phyloP scores from a whole-genome alignment of 1,140 invertebrate genomes.

The Tetraneura akinire region DNA sequence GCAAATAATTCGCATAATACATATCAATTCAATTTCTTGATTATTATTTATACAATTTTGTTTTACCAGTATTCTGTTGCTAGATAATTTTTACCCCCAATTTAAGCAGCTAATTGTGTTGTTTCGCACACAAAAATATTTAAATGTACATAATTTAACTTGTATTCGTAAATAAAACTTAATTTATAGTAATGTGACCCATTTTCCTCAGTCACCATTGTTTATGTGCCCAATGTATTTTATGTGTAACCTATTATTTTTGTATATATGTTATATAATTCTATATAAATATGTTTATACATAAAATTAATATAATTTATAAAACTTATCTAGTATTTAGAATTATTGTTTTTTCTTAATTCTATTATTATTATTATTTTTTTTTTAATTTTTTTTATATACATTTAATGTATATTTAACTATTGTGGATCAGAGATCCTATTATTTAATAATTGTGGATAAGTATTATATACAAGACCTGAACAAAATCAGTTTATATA shows the following conservation, averaged over 20 bases:
- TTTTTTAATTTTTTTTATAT: constrained; percentile 7
- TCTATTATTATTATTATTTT: constrained; percentile 16
- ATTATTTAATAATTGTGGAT: constrained; percentile 31
- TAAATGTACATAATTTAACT: constrained; percentile 8
- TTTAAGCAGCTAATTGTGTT: constrained; percentile 12
- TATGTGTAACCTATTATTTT: constrained; percentile 39
- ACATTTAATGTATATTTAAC: constrained; percentile 24
- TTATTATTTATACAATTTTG: neutral
- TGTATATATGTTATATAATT: constrained; percentile 46
- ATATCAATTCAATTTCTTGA: neutral
- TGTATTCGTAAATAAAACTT: constrained; percentile 24
- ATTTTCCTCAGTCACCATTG: constrained; percentile 45
- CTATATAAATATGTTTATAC: constrained; percentile 46
- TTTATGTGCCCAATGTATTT: constrained; percentile 46
- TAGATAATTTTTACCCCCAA: constrained; percentile 32
- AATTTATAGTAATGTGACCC: constrained; percentile 43
- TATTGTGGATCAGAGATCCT: constrained; percentile 21
- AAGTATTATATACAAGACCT: constrained; percentile 48
- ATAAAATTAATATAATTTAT: constrained; percentile 43
- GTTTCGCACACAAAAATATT: constrained; percentile 3
- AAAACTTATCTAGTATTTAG: constrained; percentile 46
- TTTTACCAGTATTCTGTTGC: constrained; percentile 40
- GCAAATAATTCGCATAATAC: neutral
- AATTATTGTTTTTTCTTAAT: constrained; percentile 33
- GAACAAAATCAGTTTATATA: constrained; percentile 50